Percentiles rank a stretch among this genome's conserved stretches.
Evolutionary conservation across 2,888 invertebrate species (phyloP).

Genomic region (Saturnia japonica): DNA sequence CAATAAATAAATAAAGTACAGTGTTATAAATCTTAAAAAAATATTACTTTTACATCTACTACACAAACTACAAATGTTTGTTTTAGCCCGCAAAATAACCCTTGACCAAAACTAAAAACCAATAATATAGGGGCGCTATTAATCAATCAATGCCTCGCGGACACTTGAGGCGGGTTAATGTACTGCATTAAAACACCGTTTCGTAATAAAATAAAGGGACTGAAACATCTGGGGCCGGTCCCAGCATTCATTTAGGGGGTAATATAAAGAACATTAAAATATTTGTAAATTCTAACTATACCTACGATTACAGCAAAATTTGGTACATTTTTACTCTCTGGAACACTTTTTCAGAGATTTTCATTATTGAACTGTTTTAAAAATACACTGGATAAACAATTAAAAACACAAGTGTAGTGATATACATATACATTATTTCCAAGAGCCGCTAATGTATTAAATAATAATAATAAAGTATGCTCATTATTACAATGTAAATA

Average conservation of each 20-base stretch:
- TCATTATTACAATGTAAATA: too few species aligned
- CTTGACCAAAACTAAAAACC: constrained; percentile 27
- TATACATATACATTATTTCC: too few species aligned
- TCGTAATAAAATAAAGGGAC: constrained; percentile 39
- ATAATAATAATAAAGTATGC: too few species aligned
- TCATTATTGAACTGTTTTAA: too few species aligned
- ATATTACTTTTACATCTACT: background rate
- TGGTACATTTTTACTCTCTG: background rate
- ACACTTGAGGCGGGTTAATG: constrained; percentile 50
- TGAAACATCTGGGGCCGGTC: constrained; percentile 44
- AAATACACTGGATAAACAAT: too few species aligned
- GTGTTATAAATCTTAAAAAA: too few species aligned
- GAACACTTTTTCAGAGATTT: too few species aligned
- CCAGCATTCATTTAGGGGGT: constrained; percentile 6
- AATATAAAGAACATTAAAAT: background rate
- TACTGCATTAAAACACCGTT: constrained; percentile 45
- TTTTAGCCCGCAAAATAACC: constrained; percentile 11
- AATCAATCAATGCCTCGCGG: constrained; percentile 53
- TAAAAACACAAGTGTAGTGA: too few species aligned
- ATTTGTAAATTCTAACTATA: background rate
- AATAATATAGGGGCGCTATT: constrained; percentile 37
- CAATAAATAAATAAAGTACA: too few species aligned
- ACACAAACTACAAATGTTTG: background rate
- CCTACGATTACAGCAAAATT: background rate
- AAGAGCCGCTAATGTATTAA: too few species aligned